Evolutionary conservation across 2,888 invertebrate genomes (phyloP).

Genomic region (Actias luna): DNA sequence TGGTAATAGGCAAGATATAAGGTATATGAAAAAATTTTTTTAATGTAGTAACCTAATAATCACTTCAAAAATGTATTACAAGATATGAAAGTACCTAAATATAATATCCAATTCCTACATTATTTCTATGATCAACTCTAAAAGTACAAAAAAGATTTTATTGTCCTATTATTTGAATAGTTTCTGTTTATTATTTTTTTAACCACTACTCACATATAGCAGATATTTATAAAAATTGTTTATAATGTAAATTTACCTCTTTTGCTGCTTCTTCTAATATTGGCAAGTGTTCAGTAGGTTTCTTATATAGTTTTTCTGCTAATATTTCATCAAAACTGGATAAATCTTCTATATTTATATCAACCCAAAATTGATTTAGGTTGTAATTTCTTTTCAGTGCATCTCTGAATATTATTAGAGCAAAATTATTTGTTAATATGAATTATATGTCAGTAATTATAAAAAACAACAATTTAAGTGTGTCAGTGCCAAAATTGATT

Average conservation of each 20-base stretch:
- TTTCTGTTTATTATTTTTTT: no score
- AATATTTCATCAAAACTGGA: conserved; percentile 96
- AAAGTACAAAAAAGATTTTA: no score
- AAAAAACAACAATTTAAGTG: not conserved
- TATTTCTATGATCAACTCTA: no score
- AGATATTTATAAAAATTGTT: not conserved
- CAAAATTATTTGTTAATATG: not conserved
- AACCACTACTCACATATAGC: not conserved
- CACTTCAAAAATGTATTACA: no score
- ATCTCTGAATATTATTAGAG: conserved; percentile 84
- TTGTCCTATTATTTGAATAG: no score
- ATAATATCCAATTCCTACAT: no score
- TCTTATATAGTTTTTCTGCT: conserved; percentile 94
- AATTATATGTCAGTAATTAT: not conserved
- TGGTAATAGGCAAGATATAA: no score
- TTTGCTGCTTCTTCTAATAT: conserved; percentile 98
- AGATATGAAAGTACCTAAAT: no score
- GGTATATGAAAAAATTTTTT: no score
- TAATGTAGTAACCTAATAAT: no score
- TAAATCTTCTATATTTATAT: conserved; percentile 96
- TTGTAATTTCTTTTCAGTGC: conserved; percentile 96
- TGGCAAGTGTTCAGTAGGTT: conserved; percentile 95
- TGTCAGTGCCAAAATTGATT: not conserved
- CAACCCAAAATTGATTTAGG: conserved; percentile 92
- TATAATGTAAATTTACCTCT: conserved; percentile 80